phyloP scores from a whole-genome alignment of 2,797 vertebrate genomes.

The Sebastes oblongus region DNA sequence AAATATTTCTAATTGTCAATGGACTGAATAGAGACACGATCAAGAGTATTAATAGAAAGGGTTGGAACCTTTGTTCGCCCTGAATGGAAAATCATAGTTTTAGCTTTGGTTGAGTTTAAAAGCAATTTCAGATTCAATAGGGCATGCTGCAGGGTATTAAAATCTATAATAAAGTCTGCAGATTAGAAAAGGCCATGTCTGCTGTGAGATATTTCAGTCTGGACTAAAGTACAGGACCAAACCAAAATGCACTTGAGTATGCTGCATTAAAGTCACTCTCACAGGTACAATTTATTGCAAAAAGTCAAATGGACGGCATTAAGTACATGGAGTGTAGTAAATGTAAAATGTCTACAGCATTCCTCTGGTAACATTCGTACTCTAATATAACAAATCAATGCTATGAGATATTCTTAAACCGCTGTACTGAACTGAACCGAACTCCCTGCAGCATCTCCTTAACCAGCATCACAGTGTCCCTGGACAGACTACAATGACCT shows the following conservation, averaged over 20 bases:
- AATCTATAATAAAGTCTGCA: too few species aligned
- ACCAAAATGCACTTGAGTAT: not conserved
- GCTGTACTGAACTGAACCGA: not conserved
- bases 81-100: too few species aligned
- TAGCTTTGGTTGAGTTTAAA: too few species aligned
- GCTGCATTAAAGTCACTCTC: not conserved
- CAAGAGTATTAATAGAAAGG: too few species aligned
- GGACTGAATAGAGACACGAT: too few species aligned
- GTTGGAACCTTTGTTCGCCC: too few species aligned
- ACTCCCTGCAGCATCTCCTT: not conserved
- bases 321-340: not conserved
- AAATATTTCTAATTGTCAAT: too few species aligned
- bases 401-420: not conserved
- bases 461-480: not conserved
- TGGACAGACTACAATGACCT: not conserved
- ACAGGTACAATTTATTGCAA: not conserved
- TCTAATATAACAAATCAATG: not conserved
- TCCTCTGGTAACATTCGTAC: not conserved
- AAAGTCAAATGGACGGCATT: not conserved
- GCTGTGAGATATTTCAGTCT: not conserved
- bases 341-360: not conserved
- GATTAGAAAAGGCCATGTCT: too few species aligned
- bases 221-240: not conserved
- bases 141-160: too few species aligned
- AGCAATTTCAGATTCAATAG: too few species aligned